Conservation (phyloP, 1,140 invertebrate genomes). For the Zophobas morio region DNA sequence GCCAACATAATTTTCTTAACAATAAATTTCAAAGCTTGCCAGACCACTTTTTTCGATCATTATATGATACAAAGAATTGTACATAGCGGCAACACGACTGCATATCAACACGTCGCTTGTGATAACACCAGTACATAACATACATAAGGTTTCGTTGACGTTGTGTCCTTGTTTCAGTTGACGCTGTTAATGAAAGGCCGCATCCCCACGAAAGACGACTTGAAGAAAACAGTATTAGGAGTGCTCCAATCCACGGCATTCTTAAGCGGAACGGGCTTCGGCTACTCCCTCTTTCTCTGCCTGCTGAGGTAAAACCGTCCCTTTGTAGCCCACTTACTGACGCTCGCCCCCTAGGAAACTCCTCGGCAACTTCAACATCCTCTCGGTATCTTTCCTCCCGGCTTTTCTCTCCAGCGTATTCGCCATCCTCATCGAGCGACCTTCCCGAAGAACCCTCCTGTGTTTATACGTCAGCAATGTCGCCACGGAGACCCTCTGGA, state of each 20-base stretch:
- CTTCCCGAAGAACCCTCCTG: slow-evolving; percentile 78
- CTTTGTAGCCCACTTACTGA: not conserved
- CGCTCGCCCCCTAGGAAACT: slow-evolving; percentile 71
- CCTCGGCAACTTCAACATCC: slow-evolving; percentile 78
- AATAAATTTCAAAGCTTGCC: too few species aligned
- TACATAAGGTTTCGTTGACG: too few species aligned
- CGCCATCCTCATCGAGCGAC: slow-evolving; percentile 83
- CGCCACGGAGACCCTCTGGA: slow-evolving; percentile 84
- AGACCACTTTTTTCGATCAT: too few species aligned
- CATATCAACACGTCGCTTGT: too few species aligned
- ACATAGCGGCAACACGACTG: too few species aligned
- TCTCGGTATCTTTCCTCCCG: slow-evolving; percentile 80
- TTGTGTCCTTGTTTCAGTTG: slow-evolving; percentile 69
- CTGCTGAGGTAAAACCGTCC: slow-evolving; percentile 70
- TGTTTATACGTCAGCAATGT: slow-evolving; percentile 87
- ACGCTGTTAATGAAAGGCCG: slow-evolving; percentile 79
- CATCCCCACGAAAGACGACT: slow-evolving; percentile 74
- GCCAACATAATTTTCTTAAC: too few species aligned
- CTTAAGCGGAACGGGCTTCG: slow-evolving; percentile 80
- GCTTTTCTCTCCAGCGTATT: slow-evolving; percentile 79
- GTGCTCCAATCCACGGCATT: slow-evolving; percentile 84
- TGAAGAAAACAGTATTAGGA: slow-evolving; percentile 76
- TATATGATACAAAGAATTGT: too few species aligned
- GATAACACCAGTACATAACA: too few species aligned
- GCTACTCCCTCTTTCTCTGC: slow-evolving; percentile 82